Base-by-base conservation (phyloP, 2,888 invertebrate species). In the Prosopocoilus inquinatus region DNA sequence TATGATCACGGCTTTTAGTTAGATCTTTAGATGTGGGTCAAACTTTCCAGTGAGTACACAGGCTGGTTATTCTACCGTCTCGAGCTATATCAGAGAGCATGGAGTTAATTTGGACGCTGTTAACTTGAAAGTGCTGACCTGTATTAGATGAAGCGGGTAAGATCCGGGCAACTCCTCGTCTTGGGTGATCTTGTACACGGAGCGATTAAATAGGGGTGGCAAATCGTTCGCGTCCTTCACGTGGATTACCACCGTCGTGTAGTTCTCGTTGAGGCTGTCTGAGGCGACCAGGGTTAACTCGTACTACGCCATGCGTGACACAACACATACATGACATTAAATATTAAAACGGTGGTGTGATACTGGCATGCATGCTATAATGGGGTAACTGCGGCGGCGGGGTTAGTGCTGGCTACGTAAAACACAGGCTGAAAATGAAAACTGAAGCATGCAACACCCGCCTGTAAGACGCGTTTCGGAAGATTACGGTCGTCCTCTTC, bases 401-500 rank as follows among this genome's bases (percentile, higher is more conserved):
- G 13, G 12, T 41, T 41, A 9, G 46, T 46, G 46, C 46, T 46
- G 28, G 11, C 46, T 32, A 28, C 15, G 16, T 15, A 41, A 41
- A 41, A 39, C 44, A 44, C 13, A 48, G 45, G 5, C 16, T 39
- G 32, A 32, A 35, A 39, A 2, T 11, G 15, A 44, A 12, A 48
- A 20, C 32, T 38, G 48, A 28, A 35, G 50, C 61, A 67, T 62
- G 60, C 64, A 67, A 70, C 70, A 78, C 78, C 76, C 77, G 78
- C 95, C 94, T 92, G 91, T 70, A 96, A 82, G 69, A 96, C 93
- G 71, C 92, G 89, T 79, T 95, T 95, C 65, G 95, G 95, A 70
- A 95, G 84, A 79, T 93, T 94, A 71, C 94, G 85, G 82, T 95
- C 94, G 75, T 95, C 95, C 79, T 95, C 95, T 79, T 95, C 95